Evolutionary conservation across 2,113 vertebrate genomes (phyloP), one percentile per base, ranked within the genome.

Genomic region (Bubo scandiacus): DNA sequence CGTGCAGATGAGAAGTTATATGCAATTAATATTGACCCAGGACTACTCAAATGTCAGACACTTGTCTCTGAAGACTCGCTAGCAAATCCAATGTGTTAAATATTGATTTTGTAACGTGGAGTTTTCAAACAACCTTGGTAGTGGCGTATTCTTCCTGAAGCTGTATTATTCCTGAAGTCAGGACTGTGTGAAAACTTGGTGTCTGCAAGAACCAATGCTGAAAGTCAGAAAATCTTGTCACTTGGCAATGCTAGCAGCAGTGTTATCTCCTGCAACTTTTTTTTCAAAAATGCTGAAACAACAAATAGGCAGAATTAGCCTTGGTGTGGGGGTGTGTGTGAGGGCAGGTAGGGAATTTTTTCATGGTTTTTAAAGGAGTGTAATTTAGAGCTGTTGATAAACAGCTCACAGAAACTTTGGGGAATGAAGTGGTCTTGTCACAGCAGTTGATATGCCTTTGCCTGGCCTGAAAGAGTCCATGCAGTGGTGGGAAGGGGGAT

Each of bases 11-110:
- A 87, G 86, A 87, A 72, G 36, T 84, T 94, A 84, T 30, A 22
- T 45, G 65, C 86, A 75, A 92, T 94, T 94, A 92, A 82, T 96
- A 87, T 87, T 92, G 91, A 96, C 83, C 70, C 30, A 89, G 49
- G 49, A 75, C 65, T 54, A 65, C 49, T 94, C 80, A 84, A 81
- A 86, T 95, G 61, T 94, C 94, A 95, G 88, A 66, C 34, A 52
- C 21, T 70, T 82, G 15, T 90, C 88, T 93, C 74, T 96, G 54
- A 93, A 90, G 85, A 87, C 40, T 92, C 34, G 15, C 51, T 79
- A 78, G 68, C 63, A 95, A 90, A 86, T 82, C 49, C 71, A 54
- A 20, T 42, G 62, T 86, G n/a, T 86, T 95, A 86, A 96, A 81
- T 81, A 90, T 12, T 89, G 81, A 74, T 95, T 95, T 91, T 78